Percentiles rank a stretch among this genome's conserved stretches.
These are phyloP conservation scores for Galaxea fascicularis DNA, from an alignment of 92 coral and sea anemone genomes.

Conservation along the genomic window DNA sequence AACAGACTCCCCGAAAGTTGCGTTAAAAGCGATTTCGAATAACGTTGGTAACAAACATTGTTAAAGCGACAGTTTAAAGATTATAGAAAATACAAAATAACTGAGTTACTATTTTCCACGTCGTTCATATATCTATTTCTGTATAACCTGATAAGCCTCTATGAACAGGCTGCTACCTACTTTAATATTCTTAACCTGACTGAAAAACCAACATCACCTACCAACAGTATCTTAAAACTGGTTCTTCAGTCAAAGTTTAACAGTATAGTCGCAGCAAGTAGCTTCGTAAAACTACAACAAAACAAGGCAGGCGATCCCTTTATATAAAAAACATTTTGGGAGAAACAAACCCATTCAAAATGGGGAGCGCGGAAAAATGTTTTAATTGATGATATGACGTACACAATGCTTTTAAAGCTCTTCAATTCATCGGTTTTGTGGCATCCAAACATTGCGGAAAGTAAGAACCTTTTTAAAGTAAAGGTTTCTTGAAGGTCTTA, in stretches of 20 bases:
- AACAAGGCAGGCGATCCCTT: background rate
- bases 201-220: no score
- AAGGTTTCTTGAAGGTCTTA: no score
- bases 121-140: no score
- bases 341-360: background rate
- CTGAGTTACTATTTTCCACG: no score
- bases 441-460: no score
- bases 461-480: no score
- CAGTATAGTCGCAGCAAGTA: background rate
- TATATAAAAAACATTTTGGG: background rate
- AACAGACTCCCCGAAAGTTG: constrained; percentile 4
- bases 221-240: background rate
- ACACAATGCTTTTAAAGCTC: background rate
- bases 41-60: constrained; percentile 11
- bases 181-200: no score
- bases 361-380: background rate
- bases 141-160: no score
- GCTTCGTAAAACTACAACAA: constrained; percentile 8
- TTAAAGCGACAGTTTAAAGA: background rate
- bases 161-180: no score
- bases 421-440: no score
- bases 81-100: no score
- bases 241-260: background rate
- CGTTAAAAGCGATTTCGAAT: background rate
- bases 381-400: no score